Conservation (phyloP, 1,140 invertebrate genomes). For the Pseudobourletiella spinata region DNA sequence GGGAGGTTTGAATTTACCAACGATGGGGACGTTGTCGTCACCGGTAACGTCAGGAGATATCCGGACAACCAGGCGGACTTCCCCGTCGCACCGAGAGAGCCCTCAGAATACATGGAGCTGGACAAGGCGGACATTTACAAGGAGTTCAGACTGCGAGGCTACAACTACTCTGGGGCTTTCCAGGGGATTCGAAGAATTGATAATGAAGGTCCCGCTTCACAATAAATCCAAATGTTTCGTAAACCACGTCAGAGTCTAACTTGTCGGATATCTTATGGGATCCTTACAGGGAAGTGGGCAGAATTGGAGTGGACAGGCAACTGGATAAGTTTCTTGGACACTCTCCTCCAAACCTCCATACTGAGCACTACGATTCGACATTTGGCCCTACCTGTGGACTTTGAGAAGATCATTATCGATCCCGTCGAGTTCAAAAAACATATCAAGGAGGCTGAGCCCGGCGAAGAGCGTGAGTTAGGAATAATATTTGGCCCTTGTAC, state of each 20-base stretch:
- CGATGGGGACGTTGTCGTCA: constrained; percentile 67
- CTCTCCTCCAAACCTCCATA: constrained; percentile 85
- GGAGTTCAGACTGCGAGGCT: constrained; percentile 81
- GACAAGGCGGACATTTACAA: constrained; percentile 88
- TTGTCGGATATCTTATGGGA: too few species aligned
- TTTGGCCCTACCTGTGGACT: constrained; percentile 76
- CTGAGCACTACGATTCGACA: constrained; percentile 63
- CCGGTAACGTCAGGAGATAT: constrained; percentile 67
- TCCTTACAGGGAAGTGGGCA: constrained; percentile 50
- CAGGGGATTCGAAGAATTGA: constrained; percentile 63
- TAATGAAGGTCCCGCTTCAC: constrained; percentile 54
- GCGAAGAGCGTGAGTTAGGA: neutral
- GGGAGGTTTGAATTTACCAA: constrained; percentile 91
- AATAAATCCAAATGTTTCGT: too few species aligned
- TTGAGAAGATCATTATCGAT: constrained; percentile 72
- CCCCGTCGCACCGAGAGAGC: too few species aligned
- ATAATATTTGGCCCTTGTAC: constrained; percentile 50
- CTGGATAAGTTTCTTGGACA: constrained; percentile 90
- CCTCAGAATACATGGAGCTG: too few species aligned
- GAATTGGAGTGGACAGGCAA: constrained; percentile 71
- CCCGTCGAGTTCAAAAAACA: constrained; percentile 44
- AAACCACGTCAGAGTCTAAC: too few species aligned
- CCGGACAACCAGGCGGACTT: too few species aligned
- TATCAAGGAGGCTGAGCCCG: neutral
- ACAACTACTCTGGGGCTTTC: constrained; percentile 86